Conservation (phyloP, 1,140 invertebrate species). For the Aleiodes sp. region DNA sequence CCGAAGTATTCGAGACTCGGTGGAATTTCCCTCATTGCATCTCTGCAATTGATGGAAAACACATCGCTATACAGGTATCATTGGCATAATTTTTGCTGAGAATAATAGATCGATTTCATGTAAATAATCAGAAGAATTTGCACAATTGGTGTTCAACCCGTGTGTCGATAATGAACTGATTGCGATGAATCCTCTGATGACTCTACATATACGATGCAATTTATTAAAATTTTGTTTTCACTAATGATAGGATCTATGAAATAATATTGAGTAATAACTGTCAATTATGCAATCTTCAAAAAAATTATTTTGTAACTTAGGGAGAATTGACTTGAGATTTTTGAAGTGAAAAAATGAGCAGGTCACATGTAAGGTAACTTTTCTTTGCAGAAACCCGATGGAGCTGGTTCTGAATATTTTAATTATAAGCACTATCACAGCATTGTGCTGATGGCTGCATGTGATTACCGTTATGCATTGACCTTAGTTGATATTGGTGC, state of each 20-base stretch:
- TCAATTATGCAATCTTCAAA: too few species aligned
- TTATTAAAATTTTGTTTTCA: too few species aligned
- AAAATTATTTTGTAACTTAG: too few species aligned
- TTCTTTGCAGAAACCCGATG: conserved; percentile 8
- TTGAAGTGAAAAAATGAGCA: too few species aligned
- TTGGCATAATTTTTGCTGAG: background rate
- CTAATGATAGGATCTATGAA: too few species aligned
- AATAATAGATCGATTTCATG: background rate
- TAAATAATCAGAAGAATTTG: background rate
- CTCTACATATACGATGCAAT: too few species aligned
- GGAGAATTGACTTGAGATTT: too few species aligned
- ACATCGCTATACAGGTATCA: conserved; percentile 42
- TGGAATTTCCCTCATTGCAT: conserved; percentile 50
- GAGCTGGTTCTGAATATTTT: conserved; percentile 45
- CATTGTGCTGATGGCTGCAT: conserved; percentile 52
- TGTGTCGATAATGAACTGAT: too few species aligned
- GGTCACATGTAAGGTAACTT: too few species aligned
- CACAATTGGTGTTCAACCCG: too few species aligned
- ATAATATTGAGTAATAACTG: too few species aligned
- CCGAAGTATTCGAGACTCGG: background rate
- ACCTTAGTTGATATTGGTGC: conserved; percentile 49
- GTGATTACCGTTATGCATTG: conserved; percentile 42
- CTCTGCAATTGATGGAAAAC: conserved; percentile 62
- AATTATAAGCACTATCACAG: conserved; percentile 55
- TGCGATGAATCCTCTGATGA: too few species aligned